Evolutionary conservation across 2,888 invertebrate species (phyloP).

Genomic region (Pristionchus entomophagus): DNA sequence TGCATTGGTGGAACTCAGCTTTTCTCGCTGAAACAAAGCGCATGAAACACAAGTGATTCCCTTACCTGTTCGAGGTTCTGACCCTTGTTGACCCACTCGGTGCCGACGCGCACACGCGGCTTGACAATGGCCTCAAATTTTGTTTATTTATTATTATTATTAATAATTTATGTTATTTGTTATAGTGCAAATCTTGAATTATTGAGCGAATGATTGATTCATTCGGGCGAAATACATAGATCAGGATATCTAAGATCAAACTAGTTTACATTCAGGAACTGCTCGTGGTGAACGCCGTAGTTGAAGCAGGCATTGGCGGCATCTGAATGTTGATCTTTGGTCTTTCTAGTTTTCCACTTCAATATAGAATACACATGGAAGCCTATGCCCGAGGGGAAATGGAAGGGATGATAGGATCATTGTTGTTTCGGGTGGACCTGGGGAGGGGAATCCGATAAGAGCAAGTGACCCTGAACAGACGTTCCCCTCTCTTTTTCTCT

Average conservation of each 20-base stretch:
- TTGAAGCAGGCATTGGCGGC: conserved; percentile 67
- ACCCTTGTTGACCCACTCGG: conserved; percentile 79
- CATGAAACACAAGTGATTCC: no score
- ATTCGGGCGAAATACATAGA: no score
- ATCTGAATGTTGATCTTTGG: conserved; percentile 78
- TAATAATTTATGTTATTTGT: background rate
- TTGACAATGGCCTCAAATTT: conserved; percentile 76
- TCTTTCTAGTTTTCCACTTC: background rate
- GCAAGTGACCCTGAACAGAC: background rate
- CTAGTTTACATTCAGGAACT: conserved; percentile 66
- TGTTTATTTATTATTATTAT: background rate
- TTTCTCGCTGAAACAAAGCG: no score
- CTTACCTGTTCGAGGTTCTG: conserved; percentile 80
- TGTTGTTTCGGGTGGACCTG: background rate
- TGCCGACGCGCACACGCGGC: conserved; percentile 79
- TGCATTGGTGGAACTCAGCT: no score
- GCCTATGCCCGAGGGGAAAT: no score
- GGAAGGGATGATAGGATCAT: no score
- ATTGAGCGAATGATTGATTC: no score
- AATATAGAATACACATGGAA: background rate
- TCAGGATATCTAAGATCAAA: no score
- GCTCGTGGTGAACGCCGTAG: conserved; percentile 68
- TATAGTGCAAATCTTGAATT: background rate
- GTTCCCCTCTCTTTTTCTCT: background rate
- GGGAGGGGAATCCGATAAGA: no score